phyloP scores from a whole-genome alignment of 1,140 invertebrate genomes.

The Pseudobourletiella spinata region DNA sequence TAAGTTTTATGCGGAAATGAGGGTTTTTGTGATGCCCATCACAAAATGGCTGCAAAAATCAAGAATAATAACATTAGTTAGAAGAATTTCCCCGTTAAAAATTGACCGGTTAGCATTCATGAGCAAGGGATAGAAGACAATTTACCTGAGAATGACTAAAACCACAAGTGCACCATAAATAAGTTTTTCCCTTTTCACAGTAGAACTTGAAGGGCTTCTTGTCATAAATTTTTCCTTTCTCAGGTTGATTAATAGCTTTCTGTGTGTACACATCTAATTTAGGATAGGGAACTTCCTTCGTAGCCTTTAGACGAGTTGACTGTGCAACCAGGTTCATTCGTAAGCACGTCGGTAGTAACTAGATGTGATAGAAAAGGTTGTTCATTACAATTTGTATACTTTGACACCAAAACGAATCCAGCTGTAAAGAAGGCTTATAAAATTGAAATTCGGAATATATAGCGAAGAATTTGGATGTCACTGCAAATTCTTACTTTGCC shows the following conservation, averaged over 20 bases:
- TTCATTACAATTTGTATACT: no score
- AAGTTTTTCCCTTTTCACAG: conserved; percentile 68
- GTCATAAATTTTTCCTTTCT: conserved; percentile 68
- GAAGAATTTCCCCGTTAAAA: no score
- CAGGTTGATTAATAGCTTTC: conserved; percentile 44
- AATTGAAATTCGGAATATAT: no score
- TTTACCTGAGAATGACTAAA: conserved; percentile 67
- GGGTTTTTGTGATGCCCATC: conserved; percentile 78
- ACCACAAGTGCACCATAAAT: conserved; percentile 90
- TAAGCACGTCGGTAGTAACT: no score
- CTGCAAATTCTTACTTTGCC: no score
- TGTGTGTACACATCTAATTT: not conserved
- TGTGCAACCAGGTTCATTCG: no score
- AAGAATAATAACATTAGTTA: not conserved
- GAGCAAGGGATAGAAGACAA: no score
- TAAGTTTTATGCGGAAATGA: conserved; percentile 48
- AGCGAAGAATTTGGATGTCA: no score
- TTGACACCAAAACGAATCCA: no score
- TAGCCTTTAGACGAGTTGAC: conserved; percentile 1
- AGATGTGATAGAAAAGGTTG: no score
- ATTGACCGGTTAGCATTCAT: no score
- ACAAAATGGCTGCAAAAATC: conserved; percentile 69
- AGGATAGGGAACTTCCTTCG: conserved; percentile 12
- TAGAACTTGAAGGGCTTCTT: conserved; percentile 77
- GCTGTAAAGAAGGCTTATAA: no score